Conservation (phyloP, 2,113 vertebrate species). For the Clarias magur region DNA sequence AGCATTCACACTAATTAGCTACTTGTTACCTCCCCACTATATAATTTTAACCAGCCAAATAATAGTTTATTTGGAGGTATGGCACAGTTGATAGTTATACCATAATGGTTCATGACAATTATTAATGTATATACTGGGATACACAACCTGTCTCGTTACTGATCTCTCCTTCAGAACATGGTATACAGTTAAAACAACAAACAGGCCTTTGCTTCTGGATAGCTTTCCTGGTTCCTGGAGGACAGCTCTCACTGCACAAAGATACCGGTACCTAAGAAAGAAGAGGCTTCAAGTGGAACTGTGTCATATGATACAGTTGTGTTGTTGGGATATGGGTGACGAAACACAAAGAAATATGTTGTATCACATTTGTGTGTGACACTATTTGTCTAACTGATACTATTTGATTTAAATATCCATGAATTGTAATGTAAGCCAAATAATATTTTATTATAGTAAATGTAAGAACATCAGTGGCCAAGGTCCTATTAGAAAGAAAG, state of each 20-base stretch:
- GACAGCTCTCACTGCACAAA: slow-evolving; percentile 65
- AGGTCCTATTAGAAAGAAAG: no score
- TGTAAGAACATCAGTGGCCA: no score
- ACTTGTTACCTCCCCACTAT: no score
- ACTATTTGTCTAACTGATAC: no score
- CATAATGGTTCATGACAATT: neutral
- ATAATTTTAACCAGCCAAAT: neutral
- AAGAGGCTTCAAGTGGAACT: neutral
- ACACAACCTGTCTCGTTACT: slow-evolving; percentile 68
- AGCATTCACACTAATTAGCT: neutral
- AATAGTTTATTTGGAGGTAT: neutral
- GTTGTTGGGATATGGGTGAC: no score
- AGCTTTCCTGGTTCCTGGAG: slow-evolving; percentile 65
- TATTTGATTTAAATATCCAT: no score
- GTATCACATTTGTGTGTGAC: no score
- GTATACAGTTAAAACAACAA: slow-evolving; percentile 68
- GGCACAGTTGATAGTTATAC: neutral
- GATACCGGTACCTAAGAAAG: slow-evolving; percentile 61
- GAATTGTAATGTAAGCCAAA: no score
- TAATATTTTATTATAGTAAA: no score
- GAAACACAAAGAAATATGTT: no score
- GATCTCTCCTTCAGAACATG: slow-evolving; percentile 72
- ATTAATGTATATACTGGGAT: neutral
- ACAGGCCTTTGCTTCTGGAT: slow-evolving; percentile 66
- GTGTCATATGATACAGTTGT: neutral